Percentiles rank a stretch among this genome's conserved stretches.
phyloP scores from a whole-genome alignment of 2,797 vertebrate genomes.

The Heliangelus exortis region DNA sequence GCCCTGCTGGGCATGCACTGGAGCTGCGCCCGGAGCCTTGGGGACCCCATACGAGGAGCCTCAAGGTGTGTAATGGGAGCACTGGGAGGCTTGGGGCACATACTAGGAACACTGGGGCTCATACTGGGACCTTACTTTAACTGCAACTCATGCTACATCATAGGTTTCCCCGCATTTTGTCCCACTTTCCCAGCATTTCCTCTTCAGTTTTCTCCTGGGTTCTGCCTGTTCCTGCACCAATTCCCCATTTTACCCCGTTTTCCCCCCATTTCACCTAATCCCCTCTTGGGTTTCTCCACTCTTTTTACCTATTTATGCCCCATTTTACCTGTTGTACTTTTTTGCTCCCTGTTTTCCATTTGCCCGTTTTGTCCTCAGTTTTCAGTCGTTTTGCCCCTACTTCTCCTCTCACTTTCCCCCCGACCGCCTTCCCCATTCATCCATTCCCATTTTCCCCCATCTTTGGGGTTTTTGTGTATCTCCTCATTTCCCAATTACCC shows the following conservation, averaged over 20 bases:
- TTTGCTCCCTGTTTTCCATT: too few relatives aligned
- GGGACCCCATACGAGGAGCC: too few relatives aligned
- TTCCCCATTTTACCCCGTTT: not conserved
- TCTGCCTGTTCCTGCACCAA: not conserved
- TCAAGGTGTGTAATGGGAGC: too few relatives aligned
- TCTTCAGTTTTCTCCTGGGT: not conserved
- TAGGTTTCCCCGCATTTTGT: not conserved
- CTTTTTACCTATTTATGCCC: not conserved
- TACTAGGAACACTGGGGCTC: too few relatives aligned
- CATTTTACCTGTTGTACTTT: not conserved
- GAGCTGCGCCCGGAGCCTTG: not conserved
- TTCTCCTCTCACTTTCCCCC: too few relatives aligned
- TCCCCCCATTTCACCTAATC: not conserved
- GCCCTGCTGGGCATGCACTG: not conserved
- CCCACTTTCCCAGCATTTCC: not conserved
- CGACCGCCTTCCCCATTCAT: too few relatives aligned
- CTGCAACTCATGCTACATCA: too few relatives aligned
- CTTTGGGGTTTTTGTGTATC: too few relatives aligned
- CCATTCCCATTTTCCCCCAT: not conserved
- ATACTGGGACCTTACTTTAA: too few relatives aligned
- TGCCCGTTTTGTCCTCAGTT: not conserved
- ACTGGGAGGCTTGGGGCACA: too few relatives aligned
- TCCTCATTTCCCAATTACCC: not conserved
- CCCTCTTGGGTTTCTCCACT: too few relatives aligned
- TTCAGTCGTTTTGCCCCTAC: not conserved